phyloP scores from a whole-genome alignment of 2,113 vertebrate genomes.

The Myotis davidii region DNA sequence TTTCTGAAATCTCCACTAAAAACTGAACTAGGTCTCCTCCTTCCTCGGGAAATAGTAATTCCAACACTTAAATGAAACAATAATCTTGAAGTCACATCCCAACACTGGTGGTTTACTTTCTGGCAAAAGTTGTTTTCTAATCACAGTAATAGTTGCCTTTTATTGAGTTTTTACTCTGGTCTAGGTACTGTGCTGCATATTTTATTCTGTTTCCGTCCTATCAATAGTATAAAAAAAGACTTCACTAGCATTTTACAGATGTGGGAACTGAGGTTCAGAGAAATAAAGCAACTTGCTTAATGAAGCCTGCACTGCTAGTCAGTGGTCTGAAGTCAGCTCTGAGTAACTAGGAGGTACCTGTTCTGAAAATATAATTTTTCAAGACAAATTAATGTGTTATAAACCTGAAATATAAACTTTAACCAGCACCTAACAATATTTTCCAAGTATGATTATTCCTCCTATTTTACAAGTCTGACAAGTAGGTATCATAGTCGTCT shows the following conservation, averaged over 20 bases:
- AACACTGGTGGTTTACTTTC: neutral
- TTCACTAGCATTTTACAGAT: neutral
- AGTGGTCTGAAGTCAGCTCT: neutral
- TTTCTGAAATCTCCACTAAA: constrained; percentile 40
- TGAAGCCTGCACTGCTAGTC: neutral
- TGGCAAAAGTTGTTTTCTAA: neutral
- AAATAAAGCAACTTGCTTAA: neutral
- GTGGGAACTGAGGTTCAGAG: neutral
- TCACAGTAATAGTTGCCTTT: neutral
- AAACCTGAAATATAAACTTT: constrained; percentile 2
- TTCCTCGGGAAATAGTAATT: neutral
- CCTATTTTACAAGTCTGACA: neutral
- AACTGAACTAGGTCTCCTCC: neutral
- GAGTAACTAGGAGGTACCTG: neutral
- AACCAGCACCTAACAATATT: neutral
- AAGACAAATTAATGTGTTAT: neutral
- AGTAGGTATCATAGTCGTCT: neutral
- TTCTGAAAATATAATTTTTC: neutral
- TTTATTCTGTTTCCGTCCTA: constrained; percentile 25
- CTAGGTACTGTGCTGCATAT: neutral
- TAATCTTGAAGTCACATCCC: neutral
- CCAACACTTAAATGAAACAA: constrained; percentile 6
- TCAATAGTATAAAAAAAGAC: neutral
- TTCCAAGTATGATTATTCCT: neutral
- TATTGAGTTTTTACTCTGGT: neutral